Conservation (phyloP, 2,888 invertebrate genomes). For the Siphlonurus alternatus region DNA sequence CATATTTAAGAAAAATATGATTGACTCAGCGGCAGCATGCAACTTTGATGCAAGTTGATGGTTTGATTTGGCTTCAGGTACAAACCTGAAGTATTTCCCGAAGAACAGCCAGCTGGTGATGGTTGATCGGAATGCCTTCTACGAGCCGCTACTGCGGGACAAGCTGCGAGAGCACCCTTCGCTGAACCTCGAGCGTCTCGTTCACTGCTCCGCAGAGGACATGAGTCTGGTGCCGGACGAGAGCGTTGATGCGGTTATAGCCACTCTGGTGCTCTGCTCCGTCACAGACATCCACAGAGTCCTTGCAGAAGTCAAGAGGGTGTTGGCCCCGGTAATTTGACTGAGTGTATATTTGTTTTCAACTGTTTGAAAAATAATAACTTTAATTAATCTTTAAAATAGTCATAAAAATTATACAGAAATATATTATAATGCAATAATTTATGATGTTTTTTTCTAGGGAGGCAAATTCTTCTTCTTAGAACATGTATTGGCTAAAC, state of each 20-base stretch:
- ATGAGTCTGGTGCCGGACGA: not conserved
- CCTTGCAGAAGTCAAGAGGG: slow-evolving; percentile 5
- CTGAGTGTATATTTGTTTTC: not conserved
- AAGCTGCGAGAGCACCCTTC: slow-evolving; percentile 4
- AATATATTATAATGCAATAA: too few relatives aligned
- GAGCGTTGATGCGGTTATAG: slow-evolving; percentile 3
- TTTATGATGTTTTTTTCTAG: slow-evolving; percentile 5
- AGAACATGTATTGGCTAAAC: slow-evolving; percentile 4
- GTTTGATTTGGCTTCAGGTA: not conserved
- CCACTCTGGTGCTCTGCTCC: slow-evolving; percentile 3
- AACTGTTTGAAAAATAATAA: not conserved
- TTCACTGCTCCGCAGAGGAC: slow-evolving; percentile 3
- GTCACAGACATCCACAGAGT: not conserved
- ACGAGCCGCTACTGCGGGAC: not conserved
- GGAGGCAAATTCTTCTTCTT: slow-evolving; percentile 8
- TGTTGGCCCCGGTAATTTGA: slow-evolving; percentile 3
- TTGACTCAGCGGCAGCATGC: not conserved
- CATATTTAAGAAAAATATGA: not conserved
- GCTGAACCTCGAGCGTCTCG: not conserved
- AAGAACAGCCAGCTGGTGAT: slow-evolving; percentile 3
- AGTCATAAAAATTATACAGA: too few relatives aligned
- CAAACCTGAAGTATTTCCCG: slow-evolving; percentile 7
- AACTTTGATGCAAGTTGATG: not conserved
- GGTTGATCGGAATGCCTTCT: slow-evolving; percentile 3
- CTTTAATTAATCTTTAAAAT: not conserved